Base-by-base conservation (phyloP, 2,113 vertebrate species). In the Desmodus rotundus region DNA sequence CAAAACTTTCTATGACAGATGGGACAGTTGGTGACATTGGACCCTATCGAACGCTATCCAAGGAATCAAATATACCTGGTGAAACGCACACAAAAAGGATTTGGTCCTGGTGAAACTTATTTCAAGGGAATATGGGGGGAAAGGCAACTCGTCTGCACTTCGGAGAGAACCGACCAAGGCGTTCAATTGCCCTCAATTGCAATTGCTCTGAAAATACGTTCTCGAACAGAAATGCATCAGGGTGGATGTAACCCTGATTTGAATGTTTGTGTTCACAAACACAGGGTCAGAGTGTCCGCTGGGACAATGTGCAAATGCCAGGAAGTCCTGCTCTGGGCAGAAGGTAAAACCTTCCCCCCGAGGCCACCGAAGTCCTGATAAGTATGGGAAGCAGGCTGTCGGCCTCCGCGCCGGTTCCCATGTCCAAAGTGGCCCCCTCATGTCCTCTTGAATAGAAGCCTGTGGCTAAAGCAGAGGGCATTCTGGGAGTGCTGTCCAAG, bases 131-230 rank as follows among this genome's bases (percentile, higher is more conserved):
- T 8, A 50, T 28, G 15, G 45, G 1, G 14, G 5, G 7, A 4
- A n/a, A 43, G 41, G 33, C 93, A 77, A 76, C 14, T 13, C 36
- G 33, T 56, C n/a, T 68, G 85, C 58, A 73, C 70, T 84, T 13
- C 13, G 14, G 14, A n/a, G 76, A 43, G 80, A 91, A 87, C 87
- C n/a, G 17, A 31, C 24, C 36, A 38, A 87, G 94, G 74, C 91
- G 10, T 19, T 15, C 9, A 15, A 9, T 70, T 11, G 58, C 65
- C 56, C 7, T 73, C 19, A 13, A 1, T 12, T 68, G 61, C 26
- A 19, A 73, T 77, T 73, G 93, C 91, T 84, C 93, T 89, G 90
- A 81, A 94, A 91, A 89, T 65, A 74, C 56, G 84, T 87, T 52
- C 45, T 24, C 19, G 28, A 63, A 54, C 47, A 87, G 65, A 61